Evolutionary conservation across 35 echinoderm and acorn worm species (phyloP).

Genomic region (Ptychodera flava): DNA sequence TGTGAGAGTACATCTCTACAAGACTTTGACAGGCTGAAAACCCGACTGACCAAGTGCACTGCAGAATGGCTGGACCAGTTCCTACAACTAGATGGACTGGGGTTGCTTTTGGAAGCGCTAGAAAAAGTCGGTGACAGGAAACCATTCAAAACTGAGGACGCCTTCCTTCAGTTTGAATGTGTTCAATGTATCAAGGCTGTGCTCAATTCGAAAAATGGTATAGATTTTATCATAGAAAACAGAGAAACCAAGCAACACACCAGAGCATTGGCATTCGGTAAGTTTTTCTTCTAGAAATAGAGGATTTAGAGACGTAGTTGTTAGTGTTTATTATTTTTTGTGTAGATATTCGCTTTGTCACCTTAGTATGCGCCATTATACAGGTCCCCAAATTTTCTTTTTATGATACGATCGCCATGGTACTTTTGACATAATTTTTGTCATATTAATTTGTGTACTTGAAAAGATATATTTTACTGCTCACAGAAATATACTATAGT

Average conservation of each 20-base stretch:
- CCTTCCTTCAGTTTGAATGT: constrained; percentile 81
- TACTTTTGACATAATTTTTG: no score
- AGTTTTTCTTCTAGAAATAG: no score
- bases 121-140: constrained; percentile 56
- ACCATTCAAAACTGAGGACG: constrained; percentile 50
- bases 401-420: no score
- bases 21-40: constrained; percentile 83
- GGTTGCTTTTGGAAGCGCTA: constrained; percentile 59
- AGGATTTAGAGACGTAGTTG: no score
- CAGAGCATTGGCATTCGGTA: constrained; percentile 70
- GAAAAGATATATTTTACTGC: no score
- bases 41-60: constrained; percentile 36
- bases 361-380: no score
- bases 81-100: constrained; percentile 85
- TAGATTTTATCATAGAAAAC: constrained; percentile 78
- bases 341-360: no score
- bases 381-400: no score
- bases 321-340: no score
- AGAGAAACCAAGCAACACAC: constrained; percentile 74
- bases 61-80: constrained; percentile 93
- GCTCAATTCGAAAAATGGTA: constrained; percentile 81
- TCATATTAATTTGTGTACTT: no score
- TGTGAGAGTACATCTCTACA: constrained; percentile 62
- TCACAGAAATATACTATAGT: no score
- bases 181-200: constrained; percentile 89